Evolutionary conservation across 2,797 vertebrate species (phyloP).

Genomic region (Girardinus metallicus): DNA sequence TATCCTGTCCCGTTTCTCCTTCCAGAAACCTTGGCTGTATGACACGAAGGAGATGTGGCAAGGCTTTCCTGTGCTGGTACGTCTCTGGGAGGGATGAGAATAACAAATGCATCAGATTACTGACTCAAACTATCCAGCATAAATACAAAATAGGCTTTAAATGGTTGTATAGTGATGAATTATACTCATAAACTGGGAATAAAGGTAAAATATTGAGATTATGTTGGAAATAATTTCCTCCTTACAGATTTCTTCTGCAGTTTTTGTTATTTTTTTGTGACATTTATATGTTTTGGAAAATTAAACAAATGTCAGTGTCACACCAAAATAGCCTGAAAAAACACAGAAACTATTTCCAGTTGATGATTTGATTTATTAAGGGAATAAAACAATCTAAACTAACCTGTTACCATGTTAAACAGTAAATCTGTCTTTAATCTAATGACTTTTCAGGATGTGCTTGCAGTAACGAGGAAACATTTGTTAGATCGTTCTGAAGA

Average conservation of each 20-base stretch:
- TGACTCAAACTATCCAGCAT: neutral
- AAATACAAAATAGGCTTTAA: neutral
- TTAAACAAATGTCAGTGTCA: neutral
- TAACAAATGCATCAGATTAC: slow-evolving; percentile 7
- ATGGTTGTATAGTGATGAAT: neutral
- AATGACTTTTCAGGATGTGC: neutral
- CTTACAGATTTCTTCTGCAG: neutral
- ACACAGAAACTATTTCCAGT: neutral
- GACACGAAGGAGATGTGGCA: slow-evolving; percentile 92
- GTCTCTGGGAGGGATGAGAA: slow-evolving; percentile 34
- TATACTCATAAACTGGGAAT: neutral
- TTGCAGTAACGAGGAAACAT: neutral
- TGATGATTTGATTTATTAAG: neutral
- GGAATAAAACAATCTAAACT: neutral
- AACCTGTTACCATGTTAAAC: neutral
- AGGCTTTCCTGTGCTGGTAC: slow-evolving; percentile 92
- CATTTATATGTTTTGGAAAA: neutral
- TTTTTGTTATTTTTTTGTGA: neutral
- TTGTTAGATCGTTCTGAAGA: neutral
- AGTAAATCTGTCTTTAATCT: neutral
- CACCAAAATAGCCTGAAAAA: neutral
- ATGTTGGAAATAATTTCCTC: neutral
- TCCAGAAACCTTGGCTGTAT: slow-evolving; percentile 95
- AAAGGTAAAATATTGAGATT: neutral
- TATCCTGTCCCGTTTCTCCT: slow-evolving; percentile 32